Conservation (phyloP, 2,797 vertebrate species). For the Sebastes nivosus region DNA sequence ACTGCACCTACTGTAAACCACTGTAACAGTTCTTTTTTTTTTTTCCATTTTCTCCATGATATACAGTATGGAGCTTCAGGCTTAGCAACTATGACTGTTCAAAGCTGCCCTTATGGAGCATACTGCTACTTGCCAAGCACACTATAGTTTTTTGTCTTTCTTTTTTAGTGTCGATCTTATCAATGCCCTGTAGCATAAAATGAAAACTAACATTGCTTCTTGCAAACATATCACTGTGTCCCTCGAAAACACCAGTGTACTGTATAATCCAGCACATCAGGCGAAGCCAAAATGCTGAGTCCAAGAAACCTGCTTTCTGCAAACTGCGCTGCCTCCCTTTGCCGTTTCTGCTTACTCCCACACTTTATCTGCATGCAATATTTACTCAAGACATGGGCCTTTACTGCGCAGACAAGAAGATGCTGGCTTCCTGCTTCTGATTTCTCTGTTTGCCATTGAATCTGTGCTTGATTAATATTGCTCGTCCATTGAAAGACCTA, state of each 20-base stretch:
- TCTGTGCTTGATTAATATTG: conserved; percentile 79
- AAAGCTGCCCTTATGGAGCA: background rate
- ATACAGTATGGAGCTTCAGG: background rate
- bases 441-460: conserved; percentile 68
- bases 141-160: background rate
- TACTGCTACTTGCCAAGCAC: background rate
- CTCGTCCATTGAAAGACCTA: conserved; percentile 63
- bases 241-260: conserved; percentile 37
- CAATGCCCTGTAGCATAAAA: conserved; percentile 8
- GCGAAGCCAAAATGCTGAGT: conserved; percentile 69
- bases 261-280: conserved; percentile 61
- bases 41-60: background rate
- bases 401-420: conserved; percentile 56
- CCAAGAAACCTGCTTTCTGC: conserved; percentile 56
- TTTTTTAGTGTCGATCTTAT: conserved; percentile 10
- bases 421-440: conserved; percentile 50
- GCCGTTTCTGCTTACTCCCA: conserved; percentile 78
- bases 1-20: conserved; percentile 12
- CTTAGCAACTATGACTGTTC: background rate
- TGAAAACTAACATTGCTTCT: conserved; percentile 38
- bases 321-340: conserved; percentile 39
- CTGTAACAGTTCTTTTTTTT: background rate
- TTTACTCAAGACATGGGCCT: conserved; percentile 72
- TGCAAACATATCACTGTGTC: conserved; percentile 42
- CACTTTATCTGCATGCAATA: conserved; percentile 78